Evolutionary conservation across 1,140 invertebrate species (phyloP).

Genomic region (Drosophila mojavensis): DNA sequence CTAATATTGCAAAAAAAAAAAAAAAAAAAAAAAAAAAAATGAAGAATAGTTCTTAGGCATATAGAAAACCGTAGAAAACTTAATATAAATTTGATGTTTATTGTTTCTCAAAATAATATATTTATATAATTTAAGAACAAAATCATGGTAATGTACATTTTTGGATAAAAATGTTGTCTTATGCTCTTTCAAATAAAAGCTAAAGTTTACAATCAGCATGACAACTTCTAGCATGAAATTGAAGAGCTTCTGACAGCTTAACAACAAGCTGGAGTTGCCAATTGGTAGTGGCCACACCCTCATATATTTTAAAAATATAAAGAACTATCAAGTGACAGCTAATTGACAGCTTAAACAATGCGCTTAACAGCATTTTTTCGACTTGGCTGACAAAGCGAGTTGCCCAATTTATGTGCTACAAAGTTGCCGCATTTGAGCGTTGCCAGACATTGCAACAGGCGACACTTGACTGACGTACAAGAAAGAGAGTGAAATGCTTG

Average conservation of each 20-base stretch:
- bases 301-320: neutral
- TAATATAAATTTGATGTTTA: too few species aligned
- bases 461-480: too few species aligned
- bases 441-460: neutral
- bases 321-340: slow-evolving; percentile 1
- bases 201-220: neutral
- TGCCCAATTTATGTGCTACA: slow-evolving; percentile 3
- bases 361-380: neutral
- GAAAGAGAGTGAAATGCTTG: neutral
- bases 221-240: neutral
- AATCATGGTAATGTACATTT: neutral
- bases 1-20: too few species aligned
- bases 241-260: neutral
- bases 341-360: neutral
- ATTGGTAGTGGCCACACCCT: neutral
- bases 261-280: neutral
- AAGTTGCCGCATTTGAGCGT: neutral
- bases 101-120: neutral
- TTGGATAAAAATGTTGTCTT: too few species aligned
- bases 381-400: neutral
- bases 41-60: too few species aligned
- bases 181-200: neutral
- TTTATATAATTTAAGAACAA: neutral
- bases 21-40: too few species aligned
- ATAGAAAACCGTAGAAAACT: too few species aligned